phyloP scores from a whole-genome alignment of 2,888 invertebrate species.

The Folsomia manolachei region DNA sequence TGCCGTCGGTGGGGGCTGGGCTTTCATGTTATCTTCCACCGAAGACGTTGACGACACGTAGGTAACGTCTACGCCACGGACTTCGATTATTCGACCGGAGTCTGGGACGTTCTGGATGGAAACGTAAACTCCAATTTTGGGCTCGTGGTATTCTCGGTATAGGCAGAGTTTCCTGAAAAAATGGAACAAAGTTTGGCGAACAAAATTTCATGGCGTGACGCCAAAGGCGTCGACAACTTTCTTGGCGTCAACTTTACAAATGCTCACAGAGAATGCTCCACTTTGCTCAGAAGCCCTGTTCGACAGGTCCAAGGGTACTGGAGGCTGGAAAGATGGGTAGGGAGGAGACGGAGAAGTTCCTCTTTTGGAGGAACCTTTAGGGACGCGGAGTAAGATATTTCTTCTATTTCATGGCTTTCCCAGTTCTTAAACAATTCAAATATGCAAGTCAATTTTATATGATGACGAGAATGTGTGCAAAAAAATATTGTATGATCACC shows the following conservation, averaged over 20 bases:
- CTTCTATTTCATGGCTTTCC: slow-evolving; percentile 25
- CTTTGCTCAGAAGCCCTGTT: slow-evolving; percentile 33
- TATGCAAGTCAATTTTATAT: too few relatives aligned
- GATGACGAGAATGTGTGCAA: too few relatives aligned
- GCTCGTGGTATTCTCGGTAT: slow-evolving; percentile 33
- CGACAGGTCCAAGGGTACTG: slow-evolving; percentile 23
- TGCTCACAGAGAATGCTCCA: slow-evolving; percentile 35
- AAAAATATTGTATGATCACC: slow-evolving; percentile 25
- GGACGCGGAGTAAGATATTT: slow-evolving; percentile 29
- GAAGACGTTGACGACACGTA: slow-evolving; percentile 23
- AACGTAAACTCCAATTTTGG: slow-evolving; percentile 28
- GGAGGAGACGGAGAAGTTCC: slow-evolving; percentile 30
- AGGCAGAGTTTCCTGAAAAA: slow-evolving; percentile 25
- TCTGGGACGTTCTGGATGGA: slow-evolving; percentile 2
- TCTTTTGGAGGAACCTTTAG: slow-evolving; percentile 36
- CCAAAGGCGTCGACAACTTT: not conserved
- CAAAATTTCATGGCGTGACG: not conserved
- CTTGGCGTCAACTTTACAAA: not conserved
- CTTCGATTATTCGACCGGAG: slow-evolving; percentile 18
- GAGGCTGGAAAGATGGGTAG: slow-evolving; percentile 29
- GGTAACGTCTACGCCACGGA: slow-evolving; percentile 29
- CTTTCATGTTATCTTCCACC: slow-evolving; percentile 27
- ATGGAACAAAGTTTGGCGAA: not conserved
- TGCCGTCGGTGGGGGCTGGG: slow-evolving; percentile 21
- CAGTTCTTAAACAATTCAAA: too few relatives aligned